Evolutionary conservation across 2,888 invertebrate species (phyloP), one percentile per base, ranked within the genome.

Genomic region (Halocaridina rubra): DNA sequence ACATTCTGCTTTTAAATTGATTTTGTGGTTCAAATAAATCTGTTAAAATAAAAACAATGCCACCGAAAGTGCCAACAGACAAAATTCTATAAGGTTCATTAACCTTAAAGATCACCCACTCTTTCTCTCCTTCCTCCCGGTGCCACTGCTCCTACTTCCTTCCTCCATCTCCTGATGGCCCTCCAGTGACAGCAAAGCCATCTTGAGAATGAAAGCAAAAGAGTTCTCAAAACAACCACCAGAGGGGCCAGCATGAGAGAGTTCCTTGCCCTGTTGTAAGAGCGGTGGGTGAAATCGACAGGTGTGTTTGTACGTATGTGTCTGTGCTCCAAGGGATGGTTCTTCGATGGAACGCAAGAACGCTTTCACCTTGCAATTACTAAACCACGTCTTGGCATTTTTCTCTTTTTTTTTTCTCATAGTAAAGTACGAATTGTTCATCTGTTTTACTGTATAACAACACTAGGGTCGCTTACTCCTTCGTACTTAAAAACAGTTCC

Each of bases 261-360:
- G 81, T 74, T 81, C 76, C 57, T 81, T 81, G 81, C 81, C 81
- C 80, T 33, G 67, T 27, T 7, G 22, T 33, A 22, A 22, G 53
- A 24, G 67, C 19, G 53, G 53, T 19, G 19, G 76, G 81, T 81
- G 81, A 81, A 81, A 81, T 81, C 81, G 81, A 81, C 76, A 76
- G 57, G 76, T 57, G 75, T 10, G 33, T n/a, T n/a, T n/a, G n/a
- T n/a, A n/a, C n/a, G n/a, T n/a, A n/a, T n/a, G n/a, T n/a, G n/a
- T n/a, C n/a, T n/a, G n/a, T 53, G 53, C 53, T 53, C n/a, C n/a
- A 53, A 53, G 53, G 53, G 19, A 19, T 53, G 53, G 19, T 53
- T 53, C 53, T 53, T 57, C 59, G 24, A 30, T n/a, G 59, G 76
- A 57, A 57, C 30, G 67, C 75, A 61, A 57, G 67, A 76, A 69